A percentile compares a stretch with the other conserved stretches of the same genome.
Conservation (phyloP, 2,888 invertebrate species). For the Amphipoea lucens region DNA sequence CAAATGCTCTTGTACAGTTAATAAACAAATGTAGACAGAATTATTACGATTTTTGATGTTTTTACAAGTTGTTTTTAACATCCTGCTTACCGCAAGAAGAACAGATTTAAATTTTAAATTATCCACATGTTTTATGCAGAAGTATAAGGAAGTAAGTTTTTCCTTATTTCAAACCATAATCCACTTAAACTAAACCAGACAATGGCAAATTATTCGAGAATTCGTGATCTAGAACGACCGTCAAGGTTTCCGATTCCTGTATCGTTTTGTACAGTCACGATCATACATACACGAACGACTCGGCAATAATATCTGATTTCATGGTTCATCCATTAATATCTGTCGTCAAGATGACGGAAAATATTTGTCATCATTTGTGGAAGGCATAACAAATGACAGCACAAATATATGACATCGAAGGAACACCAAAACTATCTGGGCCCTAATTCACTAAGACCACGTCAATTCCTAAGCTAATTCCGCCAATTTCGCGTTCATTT, state of each 20-base stretch:
- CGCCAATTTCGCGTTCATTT: too few relatives aligned
- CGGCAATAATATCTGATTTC: not conserved
- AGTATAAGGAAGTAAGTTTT: not conserved
- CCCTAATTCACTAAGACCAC: too few relatives aligned
- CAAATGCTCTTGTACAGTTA: not conserved
- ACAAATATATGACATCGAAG: not conserved
- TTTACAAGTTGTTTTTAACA: not conserved
- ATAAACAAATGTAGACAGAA: slow-evolving; percentile 4
- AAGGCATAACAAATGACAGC: not conserved
- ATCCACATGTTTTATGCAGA: not conserved
- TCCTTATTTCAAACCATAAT: too few relatives aligned
- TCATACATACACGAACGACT: not conserved
- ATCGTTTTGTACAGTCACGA: not conserved
- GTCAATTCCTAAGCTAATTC: too few relatives aligned
- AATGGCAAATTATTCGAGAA: not conserved
- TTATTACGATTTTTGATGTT: not conserved
- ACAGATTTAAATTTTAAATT: not conserved
- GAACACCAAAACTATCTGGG: not conserved
- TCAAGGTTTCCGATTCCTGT: slow-evolving; percentile 25
- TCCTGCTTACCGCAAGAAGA: not conserved
- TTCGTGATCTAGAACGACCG: not conserved
- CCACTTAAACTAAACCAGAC: not conserved
- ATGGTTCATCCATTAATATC: not conserved
- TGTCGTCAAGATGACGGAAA: not conserved
- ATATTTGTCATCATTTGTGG: not conserved